Evolutionary conservation across 2,113 vertebrate genomes (phyloP), one percentile per base, ranked within the genome.

Genomic region (Salvelinus sp.): DNA sequence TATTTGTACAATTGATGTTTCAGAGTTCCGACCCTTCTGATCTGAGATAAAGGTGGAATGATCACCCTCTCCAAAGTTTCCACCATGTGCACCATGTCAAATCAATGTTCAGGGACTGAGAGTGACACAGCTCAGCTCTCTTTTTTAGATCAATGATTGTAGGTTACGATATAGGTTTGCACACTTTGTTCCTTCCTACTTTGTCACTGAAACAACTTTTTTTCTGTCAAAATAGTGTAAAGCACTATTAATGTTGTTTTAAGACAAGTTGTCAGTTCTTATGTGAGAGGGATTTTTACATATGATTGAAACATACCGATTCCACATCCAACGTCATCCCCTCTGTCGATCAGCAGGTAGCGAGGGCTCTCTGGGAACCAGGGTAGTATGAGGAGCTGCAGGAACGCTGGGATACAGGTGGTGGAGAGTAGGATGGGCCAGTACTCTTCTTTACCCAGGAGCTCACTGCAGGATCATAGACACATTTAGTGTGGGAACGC

Each of bases 321-420:
- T 71, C 79, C 88, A 80, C 94, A 94, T 13, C 85, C 85, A 22
- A 78, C 76, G n/a, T 92, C 90, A 70, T 97, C 89, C 25, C 91
- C 86, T 77, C 75, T 93, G 86, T 97, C 95, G 13, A 97, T 94
- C 16, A 96, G 90, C 77, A 96, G 91, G 2, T 93, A 97, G 14
- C 96, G 94, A 6, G 96, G 96, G 76, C 96, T 97, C 88, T 97
- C 96, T 1, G 96, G 96, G 88, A 95, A 97, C 90, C 93, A 96
- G 5, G 96, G 96, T 57, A 97, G 90, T 57, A 90, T 85, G 16
- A 96, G 2, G 14, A 97, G 92, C 82, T 97, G 96, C 60, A 95
- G 72, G 25, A 96, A 14, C 0, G 96, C 96, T 64, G 96, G 96
- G 74, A 96, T 74, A 70, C 93, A 94, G 27, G 93, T 94, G 75